Base-by-base conservation (phyloP, 2,888 invertebrate genomes). In the Lasius fuliginosus region DNA sequence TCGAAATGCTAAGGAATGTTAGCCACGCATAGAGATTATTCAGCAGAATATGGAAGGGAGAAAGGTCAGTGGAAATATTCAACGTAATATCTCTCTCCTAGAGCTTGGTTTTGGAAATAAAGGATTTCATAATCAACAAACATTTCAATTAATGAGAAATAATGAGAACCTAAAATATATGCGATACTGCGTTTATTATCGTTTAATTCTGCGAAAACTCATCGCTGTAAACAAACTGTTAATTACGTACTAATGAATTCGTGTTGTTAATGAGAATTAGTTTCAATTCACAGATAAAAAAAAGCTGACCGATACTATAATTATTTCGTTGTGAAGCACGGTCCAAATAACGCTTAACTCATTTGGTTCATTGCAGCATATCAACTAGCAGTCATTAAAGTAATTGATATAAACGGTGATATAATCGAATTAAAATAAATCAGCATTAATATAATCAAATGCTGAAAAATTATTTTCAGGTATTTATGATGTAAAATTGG, bases 331-430 rank as follows among this genome's bases (percentile, higher is more conserved):
- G 49, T 9, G 73, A 36, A 27, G 64, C 79, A 42, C 36, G 36
- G 36, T 75, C 58, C 36, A 64, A 79, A 84, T 77, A 75, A 58
- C 49, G 58, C 67, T 81, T 36, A 79, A 83, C 53, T 69, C 46
- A 67, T 68, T 79, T 81, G 75, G 77, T 75, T 46, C 68, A n/a
- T 56, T 81, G 36, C 65, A 76, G 81, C 82, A 85, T 82, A 33
- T 82, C 84, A 89, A 90, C 86, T 87, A 86, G 65, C 62, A 84
- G 36, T 23, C 60, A 83, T 81, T 85, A 68, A 58, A 46, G 65
- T 46, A 64, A 86, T 67, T 84, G 30, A 75, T 67, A 30, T 64
- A 6, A 67, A 30, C 42, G 67, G 81, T 8, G 8, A n/a, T 53
- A n/a, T 53, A 53, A 53, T 53, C n/a, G 67, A 67, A 58, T 76